Base-by-base conservation (phyloP, 2,113 vertebrate genomes). In the Stegostoma tigrinum region DNA sequence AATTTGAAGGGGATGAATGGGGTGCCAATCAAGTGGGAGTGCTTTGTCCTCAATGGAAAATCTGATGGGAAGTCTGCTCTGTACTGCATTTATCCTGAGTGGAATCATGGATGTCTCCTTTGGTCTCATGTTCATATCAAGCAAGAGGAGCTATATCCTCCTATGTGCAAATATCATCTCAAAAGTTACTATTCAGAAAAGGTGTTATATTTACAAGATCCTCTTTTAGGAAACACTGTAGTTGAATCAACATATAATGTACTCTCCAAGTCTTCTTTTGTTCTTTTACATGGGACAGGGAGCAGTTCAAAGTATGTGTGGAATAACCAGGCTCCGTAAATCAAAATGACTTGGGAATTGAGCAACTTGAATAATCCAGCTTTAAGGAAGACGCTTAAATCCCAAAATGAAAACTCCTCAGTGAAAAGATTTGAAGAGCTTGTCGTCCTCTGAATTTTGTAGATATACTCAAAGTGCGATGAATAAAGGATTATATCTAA, bases 401-500 rank as follows among this genome's bases (percentile, higher is more conserved):
- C 52, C 14, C 14, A 34, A 61, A 61, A 61, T 30, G 52, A 90
- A 90, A 90, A 90, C 12, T 61, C 52, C 30, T 55, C 30, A 90
- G 52, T 14, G 52, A 48, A 52, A 52, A 52, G 42, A 14, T 90
- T 61, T 90, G 87, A 61, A 90, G 48, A 52, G 85, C 27, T 42
- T 17, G 38, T 42, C 0, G 42, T 42, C 80, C 80, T 83, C 17
- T 55, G 45, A 87, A 55, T 52, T 87, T 52, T 48, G 19, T 45
- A 87, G 48, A 55, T 87, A 55, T 55, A 24, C 45, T 55, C 23
- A 12, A 23, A 27, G 7, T 14, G 24, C 21, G 12, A 10, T 55
- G 85, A 87, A 52, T 87, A 55, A 90, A 55, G 87, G 80, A 83
- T 83, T 83, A 61, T 61, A 61, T 89, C 87, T 90, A 90, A 90